A percentile compares a stretch with the other conserved stretches of the same genome.
These are phyloP conservation scores for Plebejus anna DNA, from an alignment of 2,888 invertebrate genomes.

Conservation along the genomic window DNA sequence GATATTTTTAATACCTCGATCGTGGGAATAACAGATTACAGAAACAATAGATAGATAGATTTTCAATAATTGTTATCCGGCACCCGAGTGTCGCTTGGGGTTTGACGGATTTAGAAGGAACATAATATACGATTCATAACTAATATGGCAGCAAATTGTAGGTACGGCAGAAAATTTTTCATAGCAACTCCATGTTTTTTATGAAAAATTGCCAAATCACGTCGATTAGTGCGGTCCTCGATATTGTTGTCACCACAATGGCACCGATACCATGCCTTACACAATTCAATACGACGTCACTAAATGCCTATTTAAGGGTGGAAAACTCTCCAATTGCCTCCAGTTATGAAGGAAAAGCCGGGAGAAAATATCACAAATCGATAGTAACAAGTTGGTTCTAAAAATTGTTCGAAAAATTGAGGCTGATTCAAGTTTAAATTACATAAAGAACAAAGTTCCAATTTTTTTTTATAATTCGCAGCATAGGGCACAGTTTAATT, in stretches of 20 bases:
- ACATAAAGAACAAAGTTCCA: too few species aligned
- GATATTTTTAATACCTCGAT: too few species aligned
- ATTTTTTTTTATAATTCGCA: background rate
- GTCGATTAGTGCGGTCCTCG: slow-evolving; percentile 75
- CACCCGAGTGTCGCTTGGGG: too few species aligned
- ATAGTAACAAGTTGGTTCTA: too few species aligned
- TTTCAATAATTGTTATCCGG: too few species aligned
- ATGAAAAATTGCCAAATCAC: slow-evolving; percentile 67
- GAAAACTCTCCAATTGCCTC: slow-evolving; percentile 45
- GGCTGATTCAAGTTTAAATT: too few species aligned
- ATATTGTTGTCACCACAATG: slow-evolving; percentile 69
- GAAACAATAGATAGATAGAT: too few species aligned
- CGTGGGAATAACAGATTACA: too few species aligned
- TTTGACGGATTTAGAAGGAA: too few species aligned
- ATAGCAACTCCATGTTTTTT: slow-evolving; percentile 38
- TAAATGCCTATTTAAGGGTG: slow-evolving; percentile 67
- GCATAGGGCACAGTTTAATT: background rate
- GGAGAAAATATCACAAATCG: slow-evolving; percentile 41
- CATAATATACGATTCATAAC: too few species aligned
- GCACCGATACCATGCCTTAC: slow-evolving; percentile 52
- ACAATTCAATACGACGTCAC: slow-evolving; percentile 65
- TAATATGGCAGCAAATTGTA: too few species aligned
- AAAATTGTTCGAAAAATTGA: too few species aligned
- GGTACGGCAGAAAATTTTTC: background rate
- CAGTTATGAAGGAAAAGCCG: slow-evolving; percentile 63